A percentile compares a stretch with the other conserved stretches of the same genome.
These are phyloP conservation scores for Pempheris klunzingeri DNA, from an alignment of 2,797 vertebrate species.

Conservation along the genomic window DNA sequence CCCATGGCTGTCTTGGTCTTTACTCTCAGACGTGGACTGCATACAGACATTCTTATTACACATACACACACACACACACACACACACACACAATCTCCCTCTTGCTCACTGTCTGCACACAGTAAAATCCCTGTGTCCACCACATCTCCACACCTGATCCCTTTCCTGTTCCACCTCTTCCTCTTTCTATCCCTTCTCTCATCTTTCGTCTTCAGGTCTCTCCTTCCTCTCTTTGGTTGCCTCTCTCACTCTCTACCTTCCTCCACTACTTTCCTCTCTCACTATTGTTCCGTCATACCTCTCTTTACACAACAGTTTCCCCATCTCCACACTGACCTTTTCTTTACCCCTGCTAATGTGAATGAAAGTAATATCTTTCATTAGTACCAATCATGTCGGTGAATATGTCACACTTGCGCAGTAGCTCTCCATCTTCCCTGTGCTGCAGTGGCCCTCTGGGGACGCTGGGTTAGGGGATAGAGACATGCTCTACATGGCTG, in stretches of 20 bases:
- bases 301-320: constrained; percentile 23
- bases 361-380: constrained; percentile 77
- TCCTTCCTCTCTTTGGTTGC: constrained; percentile 7
- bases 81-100: constrained; percentile 7
- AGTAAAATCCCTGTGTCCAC: constrained; percentile 58
- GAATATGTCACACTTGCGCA: constrained; percentile 68
- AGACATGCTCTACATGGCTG: constrained; percentile 61
- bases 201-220: constrained; percentile 2
- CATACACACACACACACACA: constrained; percentile 2
- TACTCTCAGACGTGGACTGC: constrained; percentile 68
- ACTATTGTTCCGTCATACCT: constrained; percentile 13
- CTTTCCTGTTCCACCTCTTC: constrained; percentile 27
- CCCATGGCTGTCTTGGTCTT: constrained; percentile 65
- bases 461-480: constrained; percentile 61
- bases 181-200: constrained; percentile 22
- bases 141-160: constrained; percentile 54
- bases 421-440: constrained; percentile 44
- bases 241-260: constrained; percentile 11
- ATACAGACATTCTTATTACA: constrained; percentile 68
- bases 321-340: constrained; percentile 71
- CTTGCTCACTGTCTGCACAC: constrained; percentile 43
- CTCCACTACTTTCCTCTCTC: constrained; percentile 6
- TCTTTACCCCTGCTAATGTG: constrained; percentile 74
- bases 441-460: constrained; percentile 75
- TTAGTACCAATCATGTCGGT: constrained; percentile 76